A percentile compares a stretch with the other conserved stretches of the same genome.
Evolutionary conservation across 2,888 invertebrate genomes (phyloP).

Genomic region (Chromoteleia sp.): DNA sequence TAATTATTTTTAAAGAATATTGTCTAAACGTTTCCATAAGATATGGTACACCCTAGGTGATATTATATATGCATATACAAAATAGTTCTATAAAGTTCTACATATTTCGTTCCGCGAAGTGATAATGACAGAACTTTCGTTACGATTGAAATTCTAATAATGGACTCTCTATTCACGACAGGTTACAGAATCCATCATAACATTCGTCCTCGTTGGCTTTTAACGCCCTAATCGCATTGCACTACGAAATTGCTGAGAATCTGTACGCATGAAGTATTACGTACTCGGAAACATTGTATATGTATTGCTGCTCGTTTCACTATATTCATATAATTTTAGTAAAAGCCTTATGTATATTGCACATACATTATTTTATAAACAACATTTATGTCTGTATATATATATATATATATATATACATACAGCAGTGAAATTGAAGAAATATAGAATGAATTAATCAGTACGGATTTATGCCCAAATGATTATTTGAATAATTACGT

Average conservation of each 20-base stretch:
- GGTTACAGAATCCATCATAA: constrained; percentile 68
- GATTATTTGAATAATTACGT: too few species aligned
- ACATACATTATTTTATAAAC: constrained; percentile 51
- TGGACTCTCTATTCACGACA: constrained; percentile 64
- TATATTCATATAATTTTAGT: constrained; percentile 61
- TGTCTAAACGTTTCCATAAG: background rate
- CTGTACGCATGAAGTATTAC: constrained; percentile 70
- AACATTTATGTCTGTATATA: constrained; percentile 20
- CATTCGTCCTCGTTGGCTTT: constrained; percentile 68
- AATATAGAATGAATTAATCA: too few species aligned
- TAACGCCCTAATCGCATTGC: constrained; percentile 69
- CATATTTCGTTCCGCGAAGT: constrained; percentile 58
- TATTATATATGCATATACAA: constrained; percentile 26
- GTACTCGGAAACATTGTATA: constrained; percentile 61
- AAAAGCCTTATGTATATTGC: constrained; percentile 57
- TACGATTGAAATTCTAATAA: constrained; percentile 71
- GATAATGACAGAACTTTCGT: constrained; percentile 68
- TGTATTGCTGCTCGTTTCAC: constrained; percentile 56
- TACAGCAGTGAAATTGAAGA: too few species aligned
- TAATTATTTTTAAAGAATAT: too few species aligned
- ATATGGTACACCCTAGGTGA: background rate
- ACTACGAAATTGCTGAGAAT: constrained; percentile 68
- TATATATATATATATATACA: too few species aligned
- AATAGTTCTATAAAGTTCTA: constrained; percentile 54
- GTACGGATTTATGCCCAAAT: too few species aligned